Percentiles rank a stretch among this genome's conserved stretches.
Conservation (phyloP, 2,797 vertebrate genomes). For the Champsocephalus esox region DNA sequence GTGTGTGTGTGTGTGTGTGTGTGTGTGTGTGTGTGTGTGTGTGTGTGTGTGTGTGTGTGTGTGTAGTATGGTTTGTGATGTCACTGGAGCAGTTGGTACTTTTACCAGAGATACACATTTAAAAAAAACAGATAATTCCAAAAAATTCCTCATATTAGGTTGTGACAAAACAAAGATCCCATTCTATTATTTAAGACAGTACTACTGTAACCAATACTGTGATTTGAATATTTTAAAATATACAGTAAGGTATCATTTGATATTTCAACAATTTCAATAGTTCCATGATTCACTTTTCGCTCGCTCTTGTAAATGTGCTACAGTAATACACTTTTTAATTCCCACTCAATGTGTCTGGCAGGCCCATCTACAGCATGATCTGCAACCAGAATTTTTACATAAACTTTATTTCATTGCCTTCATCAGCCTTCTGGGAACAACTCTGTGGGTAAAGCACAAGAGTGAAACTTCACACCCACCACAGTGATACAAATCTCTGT, state of each 20-base stretch:
- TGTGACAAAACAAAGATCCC: neutral
- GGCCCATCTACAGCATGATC: neutral
- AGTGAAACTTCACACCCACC: conserved; percentile 25
- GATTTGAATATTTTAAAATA: neutral
- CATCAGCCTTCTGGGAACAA: neutral
- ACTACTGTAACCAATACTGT: too few species aligned
- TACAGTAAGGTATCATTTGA: too few species aligned
- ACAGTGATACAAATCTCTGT: neutral
- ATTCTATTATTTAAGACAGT: neutral
- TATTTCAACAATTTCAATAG: too few species aligned
- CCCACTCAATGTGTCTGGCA: neutral
- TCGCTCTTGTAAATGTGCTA: neutral
- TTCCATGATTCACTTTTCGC: neutral
- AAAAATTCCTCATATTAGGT: neutral
- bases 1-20: neutral
- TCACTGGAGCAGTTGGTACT: neutral
- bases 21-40: too few species aligned
- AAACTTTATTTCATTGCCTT: neutral
- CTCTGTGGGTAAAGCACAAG: conserved; percentile 3
- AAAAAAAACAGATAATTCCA: too few species aligned
- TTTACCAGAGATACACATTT: neutral
- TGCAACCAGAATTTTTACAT: conserved; percentile 6
- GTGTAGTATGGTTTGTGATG: neutral
- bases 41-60: too few species aligned
- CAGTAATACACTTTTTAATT: conserved; percentile 1